phyloP scores from a whole-genome alignment of 2,888 invertebrate species.

The Pyrgus malvae region DNA sequence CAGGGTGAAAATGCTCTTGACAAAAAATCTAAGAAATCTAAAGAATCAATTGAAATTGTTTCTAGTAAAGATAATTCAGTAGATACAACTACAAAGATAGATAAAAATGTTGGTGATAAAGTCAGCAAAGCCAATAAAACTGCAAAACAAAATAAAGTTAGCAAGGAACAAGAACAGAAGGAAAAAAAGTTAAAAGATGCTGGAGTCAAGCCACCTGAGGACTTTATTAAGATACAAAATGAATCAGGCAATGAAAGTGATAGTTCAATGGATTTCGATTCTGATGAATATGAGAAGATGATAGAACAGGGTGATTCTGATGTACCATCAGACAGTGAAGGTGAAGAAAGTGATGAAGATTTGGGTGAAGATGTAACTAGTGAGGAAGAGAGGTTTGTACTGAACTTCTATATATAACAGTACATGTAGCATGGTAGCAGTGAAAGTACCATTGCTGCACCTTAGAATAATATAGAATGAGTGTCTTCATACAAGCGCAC shows the following conservation, averaged over 20 bases:
- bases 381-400: slow-evolving; percentile 29
- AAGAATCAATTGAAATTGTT: slow-evolving; percentile 2
- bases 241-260: slow-evolving; percentile 53
- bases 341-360: slow-evolving; percentile 37
- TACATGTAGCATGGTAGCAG: too few species aligned
- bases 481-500: too few species aligned
- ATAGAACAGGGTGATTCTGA: slow-evolving; percentile 48
- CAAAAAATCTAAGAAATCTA: slow-evolving; percentile 25
- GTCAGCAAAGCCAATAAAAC: slow-evolving; percentile 31
- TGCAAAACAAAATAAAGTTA: slow-evolving; percentile 19
- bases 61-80: background rate
- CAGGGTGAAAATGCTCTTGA: background rate
- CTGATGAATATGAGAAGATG: slow-evolving; percentile 65
- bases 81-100: slow-evolving; percentile 22
- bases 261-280: slow-evolving; percentile 59
- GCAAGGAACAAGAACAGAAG: slow-evolving; percentile 44
- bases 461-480: too few species aligned
- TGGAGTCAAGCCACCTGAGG: slow-evolving; percentile 51
- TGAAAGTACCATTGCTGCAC: too few species aligned
- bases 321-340: slow-evolving; percentile 38
- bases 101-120: slow-evolving; percentile 23
- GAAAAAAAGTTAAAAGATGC: slow-evolving; percentile 49
- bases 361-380: slow-evolving; percentile 36
- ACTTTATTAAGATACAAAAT: slow-evolving; percentile 53
- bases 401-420: too few species aligned